These are phyloP conservation scores for Isurus oxyrinchus DNA, from an alignment of 2,113 vertebrate species.

Conservation along the genomic window DNA sequence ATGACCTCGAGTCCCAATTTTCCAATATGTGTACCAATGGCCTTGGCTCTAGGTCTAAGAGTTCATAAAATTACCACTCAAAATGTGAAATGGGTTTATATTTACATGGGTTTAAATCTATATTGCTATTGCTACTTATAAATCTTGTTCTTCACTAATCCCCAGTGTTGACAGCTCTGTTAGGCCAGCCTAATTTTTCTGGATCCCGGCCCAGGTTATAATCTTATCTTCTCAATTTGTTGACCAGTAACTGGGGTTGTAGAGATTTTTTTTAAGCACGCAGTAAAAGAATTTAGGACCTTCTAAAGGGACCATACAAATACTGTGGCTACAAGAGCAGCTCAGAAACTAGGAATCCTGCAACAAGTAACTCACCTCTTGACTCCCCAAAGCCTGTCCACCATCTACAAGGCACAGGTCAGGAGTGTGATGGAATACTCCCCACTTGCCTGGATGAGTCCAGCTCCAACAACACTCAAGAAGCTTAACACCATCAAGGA, in stretches of 20 bases:
- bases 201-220: neutral
- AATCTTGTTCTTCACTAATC: neutral
- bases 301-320: neutral
- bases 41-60: neutral
- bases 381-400: too few species aligned
- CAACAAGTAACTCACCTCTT: too few species aligned
- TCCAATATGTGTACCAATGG: neutral
- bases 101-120: neutral
- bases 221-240: neutral
- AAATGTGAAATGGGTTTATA: neutral
- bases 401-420: too few species aligned
- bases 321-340: too few species aligned
- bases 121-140: neutral
- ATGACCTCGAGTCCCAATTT: neutral
- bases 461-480: too few species aligned
- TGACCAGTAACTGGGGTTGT: neutral
- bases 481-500: too few species aligned
- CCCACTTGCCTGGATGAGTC: too few species aligned
- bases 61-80: neutral
- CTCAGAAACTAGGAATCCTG: too few species aligned
- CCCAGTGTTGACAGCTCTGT: neutral
- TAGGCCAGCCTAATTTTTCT: neutral
- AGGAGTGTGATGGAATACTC: too few species aligned
- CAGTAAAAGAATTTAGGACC: neutral
- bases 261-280: neutral